Base-by-base conservation (phyloP, 2,113 vertebrate species). In the Carassius gibelio region DNA sequence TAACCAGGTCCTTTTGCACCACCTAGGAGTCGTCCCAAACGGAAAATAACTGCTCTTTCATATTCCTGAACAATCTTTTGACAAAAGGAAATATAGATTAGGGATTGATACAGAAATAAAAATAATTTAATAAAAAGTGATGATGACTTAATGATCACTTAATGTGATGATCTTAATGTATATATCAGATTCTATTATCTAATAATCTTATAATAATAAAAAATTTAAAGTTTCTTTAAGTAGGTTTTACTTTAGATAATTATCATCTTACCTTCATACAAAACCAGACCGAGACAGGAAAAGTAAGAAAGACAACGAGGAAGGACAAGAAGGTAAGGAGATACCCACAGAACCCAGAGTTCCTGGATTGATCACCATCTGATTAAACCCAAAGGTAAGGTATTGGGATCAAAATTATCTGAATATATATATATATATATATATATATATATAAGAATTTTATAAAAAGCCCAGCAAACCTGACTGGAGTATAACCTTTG, bases 1-100 rank as follows among this genome's bases (percentile, higher is more conserved):
- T 88, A 91, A 97, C 96, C 96, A 85, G 96, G 95, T 52, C 96
- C 94, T 81, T 90, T 95, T n/a, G 94, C 90, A 90, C 92, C 92
- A 45, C 93, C 92, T 38, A 83, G 48, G 30, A 95, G 89, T 5
- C 85, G 87, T 72, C 96, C 94, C 92, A 95, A 93, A 0, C 81
- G 87, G 90, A 97, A 96, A 36, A 95, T 90, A 21, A 96, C 94
- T 36, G 94, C 96, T 6, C 91, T 91, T 78, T 97, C 95, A 8
- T 96, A 96, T 89, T 96, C 96, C 87, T 92, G 92, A 81, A 96
- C 75, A 59, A 96, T 90, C 96, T 96, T 86, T 68, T 72, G 82
- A 87, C n/a, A 59, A 57, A 77, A 50, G 36, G 2, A 48, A 36
- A 61, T 19, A 17, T 66, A 48, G 38, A 52, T 52, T 52, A 50